A percentile compares a stretch with the other conserved stretches of the same genome.
phyloP scores from a whole-genome alignment of 2,888 invertebrate species.

The Drosophila meridionalis region DNA sequence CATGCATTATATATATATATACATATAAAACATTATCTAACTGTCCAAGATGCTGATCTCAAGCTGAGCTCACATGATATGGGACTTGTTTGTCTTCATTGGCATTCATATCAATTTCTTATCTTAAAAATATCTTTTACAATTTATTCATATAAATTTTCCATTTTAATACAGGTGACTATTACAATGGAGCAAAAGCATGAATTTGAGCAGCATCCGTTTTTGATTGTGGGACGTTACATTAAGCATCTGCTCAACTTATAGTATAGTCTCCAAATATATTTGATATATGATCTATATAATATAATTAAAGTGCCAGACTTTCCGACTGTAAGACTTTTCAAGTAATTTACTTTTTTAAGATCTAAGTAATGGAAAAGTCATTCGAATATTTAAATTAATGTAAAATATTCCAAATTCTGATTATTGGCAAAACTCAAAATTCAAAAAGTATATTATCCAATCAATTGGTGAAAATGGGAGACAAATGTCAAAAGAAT shows the following conservation, averaged over 20 bases:
- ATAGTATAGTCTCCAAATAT: background rate
- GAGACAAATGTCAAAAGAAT: background rate
- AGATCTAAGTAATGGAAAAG: background rate
- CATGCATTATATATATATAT: no score
- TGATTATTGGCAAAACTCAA: background rate
- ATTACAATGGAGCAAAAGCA: conserved; percentile 88
- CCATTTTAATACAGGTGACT: conserved; percentile 49
- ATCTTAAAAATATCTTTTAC: background rate
- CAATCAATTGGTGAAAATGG: conserved; percentile 11
- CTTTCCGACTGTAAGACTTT: background rate
- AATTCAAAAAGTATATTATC: background rate
- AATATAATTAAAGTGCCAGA: background rate
- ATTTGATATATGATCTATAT: background rate
- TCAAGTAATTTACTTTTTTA: background rate
- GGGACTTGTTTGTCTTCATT: no score
- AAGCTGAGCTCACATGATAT: background rate
- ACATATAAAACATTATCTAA: no score
- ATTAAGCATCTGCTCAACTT: conserved; percentile 85
- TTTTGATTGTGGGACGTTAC: conserved; percentile 88
- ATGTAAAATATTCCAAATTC: background rate
- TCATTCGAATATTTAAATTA: background rate
- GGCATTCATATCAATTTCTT: background rate
- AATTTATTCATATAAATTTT: background rate
- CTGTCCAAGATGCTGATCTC: no score
- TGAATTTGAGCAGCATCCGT: conserved; percentile 86